A percentile compares a stretch with the other conserved stretches of the same genome.
Evolutionary conservation across 2,888 invertebrate genomes (phyloP).

Genomic region (Acrocyrtus sp.): DNA sequence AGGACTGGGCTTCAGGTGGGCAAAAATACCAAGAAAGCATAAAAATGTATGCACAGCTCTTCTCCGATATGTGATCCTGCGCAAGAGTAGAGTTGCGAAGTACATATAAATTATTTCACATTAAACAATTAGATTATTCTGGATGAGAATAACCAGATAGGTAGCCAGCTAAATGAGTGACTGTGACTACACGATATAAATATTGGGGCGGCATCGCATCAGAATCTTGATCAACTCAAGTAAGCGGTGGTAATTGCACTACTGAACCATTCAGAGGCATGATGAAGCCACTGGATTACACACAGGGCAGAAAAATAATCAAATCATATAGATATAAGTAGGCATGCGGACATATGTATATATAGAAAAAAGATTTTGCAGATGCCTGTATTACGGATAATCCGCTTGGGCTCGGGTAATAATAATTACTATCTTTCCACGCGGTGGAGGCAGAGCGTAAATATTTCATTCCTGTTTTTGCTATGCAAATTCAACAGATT

Average conservation of each 20-base stretch:
- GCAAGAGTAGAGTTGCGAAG: not conserved
- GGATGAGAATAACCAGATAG: not conserved
- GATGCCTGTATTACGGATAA: not conserved
- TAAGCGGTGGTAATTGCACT: not conserved
- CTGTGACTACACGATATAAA: not conserved
- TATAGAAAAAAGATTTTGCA: not conserved
- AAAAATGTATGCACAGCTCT: not conserved
- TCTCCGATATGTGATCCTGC: not conserved
- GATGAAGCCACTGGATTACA: conserved; percentile 42
- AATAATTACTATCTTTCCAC: not conserved
- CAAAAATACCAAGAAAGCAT: conserved; percentile 30
- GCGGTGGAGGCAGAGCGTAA: not conserved
- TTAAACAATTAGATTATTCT: not conserved
- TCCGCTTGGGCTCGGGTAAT: not conserved
- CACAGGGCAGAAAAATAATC: not conserved
- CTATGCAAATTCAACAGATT: not conserved
- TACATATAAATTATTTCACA: not conserved
- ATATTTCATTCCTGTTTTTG: not conserved
- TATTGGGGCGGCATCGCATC: not conserved
- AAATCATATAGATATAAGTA: not conserved
- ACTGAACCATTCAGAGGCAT: not conserved
- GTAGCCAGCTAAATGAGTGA: no score
- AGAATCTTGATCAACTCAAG: not conserved
- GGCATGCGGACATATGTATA: not conserved
- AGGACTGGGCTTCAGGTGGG: conserved; percentile 11